Base-by-base conservation (phyloP, 2,888 invertebrate species). In the Noctua janthina region DNA sequence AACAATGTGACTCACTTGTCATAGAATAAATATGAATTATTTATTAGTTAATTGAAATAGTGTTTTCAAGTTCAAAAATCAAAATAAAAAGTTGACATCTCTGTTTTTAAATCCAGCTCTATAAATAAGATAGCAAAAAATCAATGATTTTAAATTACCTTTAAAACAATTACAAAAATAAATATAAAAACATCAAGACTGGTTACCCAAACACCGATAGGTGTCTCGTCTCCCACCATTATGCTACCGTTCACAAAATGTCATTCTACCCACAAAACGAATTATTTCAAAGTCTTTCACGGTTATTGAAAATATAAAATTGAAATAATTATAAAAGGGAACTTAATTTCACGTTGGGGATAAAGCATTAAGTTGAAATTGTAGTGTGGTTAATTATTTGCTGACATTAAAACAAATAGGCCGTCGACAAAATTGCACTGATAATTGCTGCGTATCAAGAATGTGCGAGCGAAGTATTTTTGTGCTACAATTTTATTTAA, bases 361-460 rank as follows among this genome's bases (percentile, higher is more conserved):
- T 83, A 82, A 87, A 85, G 68, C 71, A 85, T 85, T 75, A 83
- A 88, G 68, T 86, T 80, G 51, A 83, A 90, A 89, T 89, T 88
- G 74, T 81, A 84, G 75, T 86, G 77, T 70, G 75, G 86, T 84
- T 90, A 90, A 90, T 91, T 90, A 90, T 88, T 87, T 81, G 54
- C 86, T 81, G 88, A 64, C 86, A 90, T 90, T 89, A 86, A 90
- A 89, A 87, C 83, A 87, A 88, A 89, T 85, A 86, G 85, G 71
- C 69, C 56, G 82, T 68, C 77, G 74, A 85, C 84, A 68, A 87
- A 91, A 90, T 90, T 88, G 81, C 90, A 73, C 79, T 77, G 82
- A 84, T 87, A 87, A 91, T 91, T 86, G 82, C 66, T 74, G 46
- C 35, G 73, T 78, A 84, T 84, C 80, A 80, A 86, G 87, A 89